Percentiles rank a stretch among this genome's conserved stretches.
phyloP scores from a whole-genome alignment of 2,888 invertebrate genomes.

The Dioctria linearis region DNA sequence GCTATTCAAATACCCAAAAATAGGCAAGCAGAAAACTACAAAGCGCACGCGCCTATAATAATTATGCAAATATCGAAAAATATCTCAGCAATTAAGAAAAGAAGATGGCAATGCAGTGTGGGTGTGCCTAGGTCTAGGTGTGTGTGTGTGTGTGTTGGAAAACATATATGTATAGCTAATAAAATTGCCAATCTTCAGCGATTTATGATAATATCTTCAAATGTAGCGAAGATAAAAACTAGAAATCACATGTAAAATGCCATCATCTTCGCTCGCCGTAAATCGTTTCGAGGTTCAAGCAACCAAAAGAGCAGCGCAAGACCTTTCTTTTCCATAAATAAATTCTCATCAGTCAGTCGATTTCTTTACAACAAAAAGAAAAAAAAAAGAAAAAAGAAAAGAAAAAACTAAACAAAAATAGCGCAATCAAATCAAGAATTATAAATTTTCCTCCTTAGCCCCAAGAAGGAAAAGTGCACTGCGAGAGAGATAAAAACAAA shows the following conservation, averaged over 20 bases:
- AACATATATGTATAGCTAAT: too few species aligned
- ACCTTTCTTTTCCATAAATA: constrained; percentile 2
- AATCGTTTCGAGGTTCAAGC: constrained; percentile 9
- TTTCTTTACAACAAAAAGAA: constrained; percentile 27
- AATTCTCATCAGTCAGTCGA: constrained; percentile 28
- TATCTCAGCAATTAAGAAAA: too few species aligned
- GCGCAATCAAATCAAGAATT: constrained; percentile 1
- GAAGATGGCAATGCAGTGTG: too few species aligned
- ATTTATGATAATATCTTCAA: too few species aligned
- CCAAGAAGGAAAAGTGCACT: constrained; percentile 1
- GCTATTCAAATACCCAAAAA: too few species aligned
- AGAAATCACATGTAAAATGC: neutral
- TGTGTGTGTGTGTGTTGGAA: too few species aligned
- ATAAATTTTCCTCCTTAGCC: constrained; percentile 6
- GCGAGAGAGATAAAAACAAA: neutral
- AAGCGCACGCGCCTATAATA: constrained; percentile 1
- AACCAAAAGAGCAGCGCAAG: neutral
- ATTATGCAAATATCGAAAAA: too few species aligned
- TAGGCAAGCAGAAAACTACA: neutral
- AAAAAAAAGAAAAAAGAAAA: constrained; percentile 5
- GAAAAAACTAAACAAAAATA: neutral
- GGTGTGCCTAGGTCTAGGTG: too few species aligned
- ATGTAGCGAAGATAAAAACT: neutral
- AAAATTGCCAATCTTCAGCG: too few species aligned
- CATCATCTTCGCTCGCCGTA: neutral